A percentile compares a stretch with the other conserved stretches of the same genome.
Evolutionary conservation across 1,140 invertebrate genomes (phyloP).

Genomic region (Heliconius nattereri): DNA sequence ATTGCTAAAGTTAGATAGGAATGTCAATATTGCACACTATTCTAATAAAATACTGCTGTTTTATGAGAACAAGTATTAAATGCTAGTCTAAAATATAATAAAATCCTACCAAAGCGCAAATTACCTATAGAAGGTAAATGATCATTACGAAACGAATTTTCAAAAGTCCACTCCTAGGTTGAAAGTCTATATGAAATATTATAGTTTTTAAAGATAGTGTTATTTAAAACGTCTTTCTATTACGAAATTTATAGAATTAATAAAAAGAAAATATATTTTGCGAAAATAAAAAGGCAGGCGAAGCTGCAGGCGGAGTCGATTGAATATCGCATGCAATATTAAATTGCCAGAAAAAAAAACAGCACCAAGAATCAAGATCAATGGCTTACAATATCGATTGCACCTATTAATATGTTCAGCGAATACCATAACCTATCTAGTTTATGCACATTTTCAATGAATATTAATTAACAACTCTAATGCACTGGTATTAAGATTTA

Average conservation of each 20-base stretch:
- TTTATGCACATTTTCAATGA: background rate
- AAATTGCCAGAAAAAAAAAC: background rate
- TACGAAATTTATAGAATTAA: background rate
- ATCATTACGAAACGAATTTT: too few species aligned
- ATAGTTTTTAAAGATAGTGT: too few species aligned
- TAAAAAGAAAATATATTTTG: background rate
- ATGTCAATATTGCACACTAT: background rate
- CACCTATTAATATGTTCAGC: background rate
- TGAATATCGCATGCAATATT: too few species aligned
- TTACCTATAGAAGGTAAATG: too few species aligned
- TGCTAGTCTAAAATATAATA: too few species aligned
- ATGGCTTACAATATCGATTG: conserved; percentile 4
- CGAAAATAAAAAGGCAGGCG: too few species aligned
- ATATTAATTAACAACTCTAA: background rate
- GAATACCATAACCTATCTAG: background rate
- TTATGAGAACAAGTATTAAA: background rate
- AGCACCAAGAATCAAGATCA: background rate
- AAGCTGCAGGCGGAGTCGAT: too few species aligned
- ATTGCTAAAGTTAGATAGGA: conserved; percentile 8
- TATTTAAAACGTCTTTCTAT: too few species aligned
- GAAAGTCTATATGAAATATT: too few species aligned
- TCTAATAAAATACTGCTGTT: background rate
- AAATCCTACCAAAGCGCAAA: too few species aligned
- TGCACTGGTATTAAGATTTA: background rate
- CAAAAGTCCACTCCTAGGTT: too few species aligned